Evolutionary conservation across 2,888 invertebrate species (phyloP), one percentile per base, ranked within the genome.

Genomic region (Hydriomena furcata): DNA sequence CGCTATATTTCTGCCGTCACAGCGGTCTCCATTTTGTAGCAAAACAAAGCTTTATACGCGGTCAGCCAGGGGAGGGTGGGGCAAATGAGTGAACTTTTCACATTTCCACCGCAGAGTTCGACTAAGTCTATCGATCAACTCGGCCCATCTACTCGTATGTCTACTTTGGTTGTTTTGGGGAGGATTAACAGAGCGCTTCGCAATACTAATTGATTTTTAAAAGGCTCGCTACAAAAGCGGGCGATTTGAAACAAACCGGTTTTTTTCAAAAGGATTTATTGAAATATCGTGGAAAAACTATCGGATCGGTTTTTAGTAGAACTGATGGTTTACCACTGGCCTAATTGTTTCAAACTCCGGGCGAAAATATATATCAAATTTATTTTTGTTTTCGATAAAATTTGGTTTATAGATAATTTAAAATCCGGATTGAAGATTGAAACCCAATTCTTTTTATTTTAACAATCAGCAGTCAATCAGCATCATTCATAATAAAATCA

Each of bases 21-120:
- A n/a, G 3, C 31, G 31, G 31, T 7, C 31, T 13, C 12, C 12
- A 12, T n/a, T 31, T 12, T n/a, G 7, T 7, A 11, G 11, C 6
- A 23, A 23, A 23, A 23, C 28, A 31, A 30, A 13, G 31, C 31
- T 31, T 40, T 27, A 25, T 8, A 35, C 36, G 25, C 38, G 52
- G 44, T 50, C 32, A 52, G 49, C 38, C 35, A 37, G 8, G 48
- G 38, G 40, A 46, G 44, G 45, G 52, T 38, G 41, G 35, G 52
- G 21, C 28, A 57, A 65, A 65, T 59, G 61, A 61, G 60, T 56
- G 60, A 65, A 65, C 58, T 65, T 63, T 64, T 60, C 58, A 49
- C 54, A 61, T 58, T 55, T 55, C 60, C 49, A 56, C 55, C 53
- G 43, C 52, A 13, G 58, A 59, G 61, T 58, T 60, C 48, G 58